Percentiles rank a stretch among this genome's conserved stretches.
phyloP scores from a whole-genome alignment of 2,113 vertebrate species.

The Dryoscopus gambensis region DNA sequence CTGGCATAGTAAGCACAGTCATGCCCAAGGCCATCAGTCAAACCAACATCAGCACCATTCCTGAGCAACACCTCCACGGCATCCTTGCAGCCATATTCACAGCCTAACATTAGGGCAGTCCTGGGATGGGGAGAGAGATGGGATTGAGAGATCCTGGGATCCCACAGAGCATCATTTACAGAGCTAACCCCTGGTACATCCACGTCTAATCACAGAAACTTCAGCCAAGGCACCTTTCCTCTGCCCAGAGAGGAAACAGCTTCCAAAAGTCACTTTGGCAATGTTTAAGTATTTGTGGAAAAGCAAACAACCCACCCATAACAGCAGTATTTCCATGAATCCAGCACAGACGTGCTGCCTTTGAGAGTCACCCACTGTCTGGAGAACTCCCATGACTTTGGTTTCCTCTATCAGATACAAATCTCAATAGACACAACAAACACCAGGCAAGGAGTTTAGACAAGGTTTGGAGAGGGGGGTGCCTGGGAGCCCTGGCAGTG shows the following conservation, averaged over 20 bases:
- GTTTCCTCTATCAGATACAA: not conserved
- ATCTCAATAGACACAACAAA: not conserved
- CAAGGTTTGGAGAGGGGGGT: not conserved
- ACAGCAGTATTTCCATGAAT: not conserved
- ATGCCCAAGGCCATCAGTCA: constrained; percentile 83
- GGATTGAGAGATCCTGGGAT: not conserved
- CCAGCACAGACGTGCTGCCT: not conserved
- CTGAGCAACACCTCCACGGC: constrained; percentile 89
- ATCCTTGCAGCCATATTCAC: constrained; percentile 89
- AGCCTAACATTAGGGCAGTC: constrained; percentile 91
- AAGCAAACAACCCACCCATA: not conserved
- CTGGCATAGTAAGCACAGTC: constrained; percentile 89
- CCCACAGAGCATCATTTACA: accelerated
- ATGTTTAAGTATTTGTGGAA: not conserved
- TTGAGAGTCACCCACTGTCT: not conserved
- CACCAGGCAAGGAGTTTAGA: not conserved
- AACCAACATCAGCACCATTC: constrained; percentile 79
- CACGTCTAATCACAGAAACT: accelerated
- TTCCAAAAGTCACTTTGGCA: not conserved
- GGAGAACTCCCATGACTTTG: not conserved
- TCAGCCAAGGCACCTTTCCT: not conserved
- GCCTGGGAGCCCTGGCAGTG: not conserved
- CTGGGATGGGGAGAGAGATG: constrained; percentile 60
- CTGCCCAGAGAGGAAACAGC: not conserved
- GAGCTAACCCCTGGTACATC: accelerated